Conservation (phyloP, 2,797 vertebrate genomes). For the Sus cebifrons region DNA sequence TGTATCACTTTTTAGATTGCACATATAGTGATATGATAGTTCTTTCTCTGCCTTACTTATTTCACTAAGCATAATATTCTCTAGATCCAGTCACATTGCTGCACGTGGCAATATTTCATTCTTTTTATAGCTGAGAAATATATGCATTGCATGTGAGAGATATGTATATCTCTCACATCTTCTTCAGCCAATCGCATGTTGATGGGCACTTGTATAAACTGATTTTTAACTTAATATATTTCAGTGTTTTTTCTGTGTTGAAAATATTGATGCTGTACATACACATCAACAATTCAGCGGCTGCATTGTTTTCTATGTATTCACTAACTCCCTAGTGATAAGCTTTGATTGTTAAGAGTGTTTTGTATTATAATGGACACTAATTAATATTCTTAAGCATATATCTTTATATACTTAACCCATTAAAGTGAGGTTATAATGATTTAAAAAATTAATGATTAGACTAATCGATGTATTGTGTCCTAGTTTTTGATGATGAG, state of each 20-base stretch:
- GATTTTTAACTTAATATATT: background rate
- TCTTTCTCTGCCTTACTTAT: background rate
- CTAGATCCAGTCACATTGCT: background rate
- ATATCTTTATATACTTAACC: background rate
- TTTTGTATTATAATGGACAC: background rate
- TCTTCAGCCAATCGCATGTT: background rate
- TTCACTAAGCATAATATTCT: background rate
- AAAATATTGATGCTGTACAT: background rate
- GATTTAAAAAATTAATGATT: background rate
- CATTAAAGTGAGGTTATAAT: background rate
- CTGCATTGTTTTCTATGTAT: background rate
- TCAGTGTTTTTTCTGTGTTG: background rate
- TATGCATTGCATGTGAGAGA: background rate
- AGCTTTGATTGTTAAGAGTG: background rate
- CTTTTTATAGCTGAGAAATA: background rate
- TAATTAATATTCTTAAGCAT: background rate
- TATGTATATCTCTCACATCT: no score
- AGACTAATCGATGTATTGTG: background rate
- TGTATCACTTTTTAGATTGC: background rate
- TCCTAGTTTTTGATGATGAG: slow-evolving; percentile 1
- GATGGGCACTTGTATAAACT: background rate
- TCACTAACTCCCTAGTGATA: background rate
- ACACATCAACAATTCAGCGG: background rate
- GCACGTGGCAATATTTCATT: background rate
- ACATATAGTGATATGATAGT: background rate